A percentile compares a stretch with the other conserved stretches of the same genome.
These are phyloP conservation scores for Mastacembelus armatus DNA, from an alignment of 2,797 vertebrate species.

Conservation along the genomic window DNA sequence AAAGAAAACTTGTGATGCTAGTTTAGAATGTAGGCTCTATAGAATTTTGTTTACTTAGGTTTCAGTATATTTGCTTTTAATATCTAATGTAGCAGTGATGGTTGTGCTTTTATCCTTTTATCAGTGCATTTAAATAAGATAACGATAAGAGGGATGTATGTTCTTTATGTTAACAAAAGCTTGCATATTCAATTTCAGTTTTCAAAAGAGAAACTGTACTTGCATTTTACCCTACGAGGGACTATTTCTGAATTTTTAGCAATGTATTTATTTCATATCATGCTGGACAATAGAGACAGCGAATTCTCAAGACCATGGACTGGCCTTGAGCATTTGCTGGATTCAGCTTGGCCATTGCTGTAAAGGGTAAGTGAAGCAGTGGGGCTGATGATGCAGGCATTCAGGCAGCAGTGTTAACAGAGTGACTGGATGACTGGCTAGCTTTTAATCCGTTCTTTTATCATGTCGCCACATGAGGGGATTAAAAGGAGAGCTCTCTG, in stretches of 20 bases:
- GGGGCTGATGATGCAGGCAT: constrained; percentile 45
- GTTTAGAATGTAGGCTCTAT: no score
- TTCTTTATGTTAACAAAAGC: not conserved
- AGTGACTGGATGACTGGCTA: constrained; percentile 51
- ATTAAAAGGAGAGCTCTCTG: constrained; percentile 72
- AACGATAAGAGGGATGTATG: not conserved
- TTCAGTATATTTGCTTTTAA: no score
- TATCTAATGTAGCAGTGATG: not conserved
- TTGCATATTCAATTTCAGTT: constrained; percentile 9
- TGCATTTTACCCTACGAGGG: not conserved
- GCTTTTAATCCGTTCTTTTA: constrained; percentile 76
- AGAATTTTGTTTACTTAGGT: no score
- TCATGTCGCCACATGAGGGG: constrained; percentile 72
- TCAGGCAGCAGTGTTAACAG: constrained; percentile 33
- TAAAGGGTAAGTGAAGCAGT: constrained; percentile 44
- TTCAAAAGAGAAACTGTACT: not conserved
- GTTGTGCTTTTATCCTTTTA: not conserved
- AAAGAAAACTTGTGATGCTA: not conserved
- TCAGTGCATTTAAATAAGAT: not conserved
- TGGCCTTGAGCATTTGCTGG: constrained; percentile 52
- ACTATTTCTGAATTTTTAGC: not conserved
- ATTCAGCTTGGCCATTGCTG: constrained; percentile 34
- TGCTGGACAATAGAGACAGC: not conserved
- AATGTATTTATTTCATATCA: constrained; percentile 7
- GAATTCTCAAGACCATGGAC: constrained; percentile 9